Percentiles rank a stretch among this genome's conserved stretches.
Evolutionary conservation across 1,140 invertebrate genomes (phyloP).

Genomic region (Panagrolaimus sp.): DNA sequence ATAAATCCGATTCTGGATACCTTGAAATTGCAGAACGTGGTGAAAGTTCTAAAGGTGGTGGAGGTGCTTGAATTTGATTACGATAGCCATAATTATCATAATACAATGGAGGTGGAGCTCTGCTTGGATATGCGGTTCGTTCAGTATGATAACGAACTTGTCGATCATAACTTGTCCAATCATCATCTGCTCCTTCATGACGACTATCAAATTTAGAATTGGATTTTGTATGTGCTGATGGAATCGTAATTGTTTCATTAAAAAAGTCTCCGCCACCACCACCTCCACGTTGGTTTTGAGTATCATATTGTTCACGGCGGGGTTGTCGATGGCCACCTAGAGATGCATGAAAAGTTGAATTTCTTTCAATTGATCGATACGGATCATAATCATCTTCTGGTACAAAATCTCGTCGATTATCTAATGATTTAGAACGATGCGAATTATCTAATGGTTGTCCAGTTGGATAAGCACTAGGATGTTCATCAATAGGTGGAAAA

Average conservation of each 20-base stretch:
- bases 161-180: slow-evolving; percentile 4
- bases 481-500: slow-evolving; percentile 9
- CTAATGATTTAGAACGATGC: slow-evolving; percentile 14
- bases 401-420: slow-evolving; percentile 14
- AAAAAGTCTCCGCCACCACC: slow-evolving; percentile 17
- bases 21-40: slow-evolving; percentile 1
- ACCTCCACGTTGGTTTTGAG: background rate
- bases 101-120: background rate
- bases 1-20: slow-evolving; percentile 7
- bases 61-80: background rate
- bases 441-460: slow-evolving; percentile 5
- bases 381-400: slow-evolving; percentile 11
- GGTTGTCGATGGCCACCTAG: background rate
- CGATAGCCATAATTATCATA: slow-evolving; percentile 8
- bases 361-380: slow-evolving; percentile 1
- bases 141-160: slow-evolving; percentile 3
- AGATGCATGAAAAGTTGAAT: slow-evolving; percentile 9
- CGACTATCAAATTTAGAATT: background rate
- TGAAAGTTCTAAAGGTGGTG: background rate
- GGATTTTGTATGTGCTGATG: background rate
- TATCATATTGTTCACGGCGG: background rate
- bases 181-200: background rate
- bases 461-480: slow-evolving; percentile 5
- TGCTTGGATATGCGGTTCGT: background rate
- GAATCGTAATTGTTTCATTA: slow-evolving; percentile 13